These are phyloP conservation scores for Ecliptopera silaceata DNA, from an alignment of 2,888 invertebrate genomes.

Conservation along the genomic window DNA sequence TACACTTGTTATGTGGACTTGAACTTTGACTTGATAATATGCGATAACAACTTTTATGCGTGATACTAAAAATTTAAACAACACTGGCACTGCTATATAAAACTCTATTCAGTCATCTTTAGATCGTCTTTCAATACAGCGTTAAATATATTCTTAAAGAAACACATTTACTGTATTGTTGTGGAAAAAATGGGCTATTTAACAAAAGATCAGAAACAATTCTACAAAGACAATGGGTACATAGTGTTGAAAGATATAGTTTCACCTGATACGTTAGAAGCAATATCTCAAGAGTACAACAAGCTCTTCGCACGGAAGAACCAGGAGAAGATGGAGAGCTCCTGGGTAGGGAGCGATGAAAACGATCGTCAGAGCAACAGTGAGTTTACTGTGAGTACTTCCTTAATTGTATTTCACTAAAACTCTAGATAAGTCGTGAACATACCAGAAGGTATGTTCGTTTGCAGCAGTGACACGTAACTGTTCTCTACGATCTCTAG, in stretches of 20 bases:
- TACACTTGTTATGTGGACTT: background rate
- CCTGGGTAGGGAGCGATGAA: constrained; percentile 79
- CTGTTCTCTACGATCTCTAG: no score
- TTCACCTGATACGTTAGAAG: constrained; percentile 64
- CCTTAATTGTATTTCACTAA: no score
- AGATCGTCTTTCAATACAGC: background rate
- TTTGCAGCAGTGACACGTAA: no score
- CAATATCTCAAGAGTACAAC: constrained; percentile 76
- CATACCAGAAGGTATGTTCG: no score
- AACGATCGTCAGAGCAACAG: constrained; percentile 52
- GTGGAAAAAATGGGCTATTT: constrained; percentile 50
- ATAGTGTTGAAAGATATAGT: constrained; percentile 74
- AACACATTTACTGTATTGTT: no score
- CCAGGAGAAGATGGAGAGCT: constrained; percentile 75
- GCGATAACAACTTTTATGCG: background rate
- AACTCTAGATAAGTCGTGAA: no score
- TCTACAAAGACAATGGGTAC: constrained; percentile 80
- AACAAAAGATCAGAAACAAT: constrained; percentile 69
- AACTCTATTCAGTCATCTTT: background rate
- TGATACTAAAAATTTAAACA: background rate
- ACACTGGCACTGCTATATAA: background rate
- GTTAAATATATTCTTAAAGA: no score
- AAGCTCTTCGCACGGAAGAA: constrained; percentile 76
- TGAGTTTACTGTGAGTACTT: constrained; percentile 49
- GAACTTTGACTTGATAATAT: constrained; percentile 1